Evolutionary conservation across 2,888 invertebrate species (phyloP).

Genomic region (Melanchra persicariae): DNA sequence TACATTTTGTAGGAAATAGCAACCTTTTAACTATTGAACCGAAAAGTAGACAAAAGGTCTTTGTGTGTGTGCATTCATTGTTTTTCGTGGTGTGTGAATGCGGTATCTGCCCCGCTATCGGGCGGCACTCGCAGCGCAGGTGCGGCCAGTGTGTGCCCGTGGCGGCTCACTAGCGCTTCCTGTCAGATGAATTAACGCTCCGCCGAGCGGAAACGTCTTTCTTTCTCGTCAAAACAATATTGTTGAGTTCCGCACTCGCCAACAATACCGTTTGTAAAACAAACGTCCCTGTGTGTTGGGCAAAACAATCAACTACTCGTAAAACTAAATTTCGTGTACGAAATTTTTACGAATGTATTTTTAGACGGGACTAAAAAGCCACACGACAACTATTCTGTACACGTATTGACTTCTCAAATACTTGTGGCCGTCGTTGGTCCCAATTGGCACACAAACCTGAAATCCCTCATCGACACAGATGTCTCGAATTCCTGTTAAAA

Average conservation of each 20-base stretch:
- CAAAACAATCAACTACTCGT: slow-evolving; percentile 25
- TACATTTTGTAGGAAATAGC: slow-evolving; percentile 16
- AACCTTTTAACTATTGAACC: slow-evolving; percentile 38
- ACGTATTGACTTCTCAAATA: slow-evolving; percentile 25
- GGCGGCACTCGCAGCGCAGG: slow-evolving; percentile 56
- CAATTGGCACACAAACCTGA: slow-evolving; percentile 19
- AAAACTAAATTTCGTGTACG: background rate
- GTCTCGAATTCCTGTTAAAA: slow-evolving; percentile 30
- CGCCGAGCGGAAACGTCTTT: slow-evolving; percentile 81
- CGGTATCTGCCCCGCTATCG: slow-evolving; percentile 43
- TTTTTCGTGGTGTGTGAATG: slow-evolving; percentile 39
- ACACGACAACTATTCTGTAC: slow-evolving; percentile 15
- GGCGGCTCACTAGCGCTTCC: slow-evolving; percentile 70
- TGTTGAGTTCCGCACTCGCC: slow-evolving; percentile 53
- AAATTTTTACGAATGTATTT: background rate
- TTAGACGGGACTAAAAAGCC: background rate
- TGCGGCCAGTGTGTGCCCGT: slow-evolving; percentile 49
- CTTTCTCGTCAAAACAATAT: slow-evolving; percentile 78
- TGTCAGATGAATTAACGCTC: slow-evolving; percentile 81
- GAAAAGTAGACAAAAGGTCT: slow-evolving; percentile 29
- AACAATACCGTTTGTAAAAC: slow-evolving; percentile 51
- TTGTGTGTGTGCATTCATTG: slow-evolving; percentile 40
- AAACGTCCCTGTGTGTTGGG: slow-evolving; percentile 28
- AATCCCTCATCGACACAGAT: slow-evolving; percentile 26
- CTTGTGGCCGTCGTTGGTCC: slow-evolving; percentile 19